Percentiles rank a stretch among this genome's conserved stretches.
Conservation (phyloP, 2,888 invertebrate species). For the Myathropa florea region DNA sequence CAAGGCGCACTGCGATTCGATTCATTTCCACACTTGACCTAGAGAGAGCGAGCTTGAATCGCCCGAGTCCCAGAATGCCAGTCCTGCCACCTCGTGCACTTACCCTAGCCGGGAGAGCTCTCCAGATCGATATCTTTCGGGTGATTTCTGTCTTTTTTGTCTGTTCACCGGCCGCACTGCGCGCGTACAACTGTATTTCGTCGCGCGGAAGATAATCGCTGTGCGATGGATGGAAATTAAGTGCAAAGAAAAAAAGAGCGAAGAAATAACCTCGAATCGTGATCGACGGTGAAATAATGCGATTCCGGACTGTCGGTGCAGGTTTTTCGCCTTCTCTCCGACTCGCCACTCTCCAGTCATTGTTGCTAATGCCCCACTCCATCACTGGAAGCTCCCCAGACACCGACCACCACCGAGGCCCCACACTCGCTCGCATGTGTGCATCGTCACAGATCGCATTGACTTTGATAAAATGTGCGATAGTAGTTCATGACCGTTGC, state of each 20-base stretch:
- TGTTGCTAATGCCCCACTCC: conserved; percentile 57
- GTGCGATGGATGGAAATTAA: conserved; percentile 57
- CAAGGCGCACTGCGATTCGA: conserved; percentile 7
- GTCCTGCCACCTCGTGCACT: conserved; percentile 50
- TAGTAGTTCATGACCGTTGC: conserved; percentile 66
- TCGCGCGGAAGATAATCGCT: conserved; percentile 56
- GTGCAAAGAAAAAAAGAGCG: neutral
- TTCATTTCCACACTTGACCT: conserved; percentile 48
- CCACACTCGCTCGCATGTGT: neutral
- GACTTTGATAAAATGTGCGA: conserved; percentile 65
- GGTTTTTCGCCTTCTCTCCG: conserved; percentile 8
- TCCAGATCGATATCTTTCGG: neutral
- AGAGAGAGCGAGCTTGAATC: conserved; percentile 19
- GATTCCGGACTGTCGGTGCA: conserved; percentile 26
- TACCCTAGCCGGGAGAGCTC: neutral
- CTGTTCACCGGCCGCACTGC: neutral
- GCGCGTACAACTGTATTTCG: conserved; percentile 32
- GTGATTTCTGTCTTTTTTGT: neutral
- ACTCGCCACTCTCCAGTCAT: neutral
- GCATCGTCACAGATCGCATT: conserved; percentile 52
- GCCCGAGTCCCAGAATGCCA: conserved; percentile 10
- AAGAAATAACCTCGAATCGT: conserved; percentile 41
- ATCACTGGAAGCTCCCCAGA: conserved; percentile 27
- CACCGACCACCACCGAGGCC: neutral
- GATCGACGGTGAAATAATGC: conserved; percentile 65